phyloP scores from a whole-genome alignment of 1,140 invertebrate species.

The Polyergus mexicanus region DNA sequence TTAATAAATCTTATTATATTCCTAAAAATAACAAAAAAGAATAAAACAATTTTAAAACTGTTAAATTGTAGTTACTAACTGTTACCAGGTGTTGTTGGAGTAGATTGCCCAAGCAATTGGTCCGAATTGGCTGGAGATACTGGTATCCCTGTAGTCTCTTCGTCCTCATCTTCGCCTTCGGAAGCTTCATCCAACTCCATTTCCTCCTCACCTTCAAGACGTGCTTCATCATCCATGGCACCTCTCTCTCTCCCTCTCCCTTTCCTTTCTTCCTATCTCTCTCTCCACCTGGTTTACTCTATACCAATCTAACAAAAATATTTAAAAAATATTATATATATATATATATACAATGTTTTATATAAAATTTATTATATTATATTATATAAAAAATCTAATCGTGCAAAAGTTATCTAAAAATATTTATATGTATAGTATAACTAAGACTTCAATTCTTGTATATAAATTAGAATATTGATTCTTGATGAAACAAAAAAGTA shows the following conservation, averaged over 20 bases:
- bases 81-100: slow-evolving; percentile 79
- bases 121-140: slow-evolving; percentile 85
- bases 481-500: neutral
- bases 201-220: slow-evolving; percentile 86
- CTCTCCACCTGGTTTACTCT: slow-evolving; percentile 71
- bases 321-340: too few species aligned
- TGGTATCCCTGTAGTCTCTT: slow-evolving; percentile 83
- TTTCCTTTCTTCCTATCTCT: neutral
- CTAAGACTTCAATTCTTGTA: neutral
- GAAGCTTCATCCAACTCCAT: slow-evolving; percentile 86
- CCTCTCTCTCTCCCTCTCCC: slow-evolving; percentile 24
- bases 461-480: slow-evolving; percentile 8
- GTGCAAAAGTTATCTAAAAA: neutral
- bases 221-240: slow-evolving; percentile 86
- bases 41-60: slow-evolving; percentile 9
- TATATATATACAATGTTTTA: neutral
- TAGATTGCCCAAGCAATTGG: slow-evolving; percentile 81
- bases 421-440: neutral
- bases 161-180: slow-evolving; percentile 85
- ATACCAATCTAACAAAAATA: slow-evolving; percentile 62
- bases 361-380: slow-evolving; percentile 15
- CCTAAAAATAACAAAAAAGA: neutral
- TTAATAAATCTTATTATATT: neutral
- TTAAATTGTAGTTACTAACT: slow-evolving; percentile 71
- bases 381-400: neutral